Base-by-base conservation (phyloP, 2,888 invertebrate species). In the Cistogaster globosa region DNA sequence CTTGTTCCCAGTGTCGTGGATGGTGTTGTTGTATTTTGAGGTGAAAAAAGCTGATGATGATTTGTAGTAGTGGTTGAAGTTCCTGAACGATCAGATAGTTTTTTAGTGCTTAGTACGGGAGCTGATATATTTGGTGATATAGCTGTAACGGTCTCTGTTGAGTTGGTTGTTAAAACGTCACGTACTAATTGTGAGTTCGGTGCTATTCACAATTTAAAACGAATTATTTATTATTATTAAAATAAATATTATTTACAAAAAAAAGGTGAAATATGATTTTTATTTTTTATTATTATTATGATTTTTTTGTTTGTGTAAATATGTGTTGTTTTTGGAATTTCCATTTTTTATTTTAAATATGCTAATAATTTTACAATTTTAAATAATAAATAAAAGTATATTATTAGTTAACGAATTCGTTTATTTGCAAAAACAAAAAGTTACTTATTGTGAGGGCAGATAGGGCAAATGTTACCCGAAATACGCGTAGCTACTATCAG, bases 21-120 rank as follows among this genome's bases (percentile, higher is more conserved):
- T 82, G 87, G 84, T 87, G 89, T 87, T 62, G 79, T 65, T 72
- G 80, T 68, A 62, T 69, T 78, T 69, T 83, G 76, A 80, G 76
- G 60, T 57, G 83, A 71, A 58, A 76, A 74, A 57, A 63, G 72
- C 48, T 79, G 83, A 55, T 80, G 83, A 55, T 80, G 81, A 65
- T 79, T 85, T 85, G 77, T 74, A 71, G 69, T 58, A 45, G 26
- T 53, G 48, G 45, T 60, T 58, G 79, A 26, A 63, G 77, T 78
- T 75, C 42, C 69, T 79, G 78, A 67, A 55, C 55, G 58, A 42
- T 85, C 85, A 67, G 82, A 60, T 18, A 67, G 58, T 69, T 79
- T 81, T 77, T 84, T 80, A 72, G 67, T 81, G 71, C 69, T 77
- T 81, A 81, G 53, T 18, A 71, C 80, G n/a, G 71, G 67, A 80